Base-by-base conservation (phyloP, 2,888 invertebrate genomes). In the Megalurothrips usitatus region DNA sequence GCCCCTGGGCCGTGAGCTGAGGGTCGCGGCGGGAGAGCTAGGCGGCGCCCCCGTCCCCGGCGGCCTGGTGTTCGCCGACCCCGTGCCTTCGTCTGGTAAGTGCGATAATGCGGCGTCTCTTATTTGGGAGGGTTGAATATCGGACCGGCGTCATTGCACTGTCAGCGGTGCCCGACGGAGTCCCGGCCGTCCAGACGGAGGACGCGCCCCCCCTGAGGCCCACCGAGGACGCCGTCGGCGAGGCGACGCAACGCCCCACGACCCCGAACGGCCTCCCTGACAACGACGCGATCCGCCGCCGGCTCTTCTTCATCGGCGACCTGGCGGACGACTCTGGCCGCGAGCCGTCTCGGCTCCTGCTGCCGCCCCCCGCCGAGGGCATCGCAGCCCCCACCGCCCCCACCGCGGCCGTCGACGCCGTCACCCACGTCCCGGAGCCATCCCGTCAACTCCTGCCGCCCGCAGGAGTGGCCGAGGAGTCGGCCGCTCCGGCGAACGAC, bases 271-370 rank as follows among this genome's bases (percentile, higher is more conserved):
- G 68, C 10, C 68, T 75, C 68, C 68, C 68, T 26, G 68, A 75
- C 68, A 75, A 75, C 26, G 68, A 75, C 68, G 8, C 9, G 0
- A 11, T 75, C 68, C 68, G 68, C 23, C 68, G 68, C 10, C 68
- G 68, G 12, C 68, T 75, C 68, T 75, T 75, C 68, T 75, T 75
- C 68, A 75, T 75, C 68, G 68, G 68, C 26, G 68, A 23, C 68
- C 68, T 26, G 23, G 68, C 23, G 1, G 26, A 23, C 23, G 68
- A 75, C 23, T 12, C 9, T 26, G 68, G 9, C 26, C 68, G 68
- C 23, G 68, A 75, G 26, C 68, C 68, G 10, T 23, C 68, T n/a
- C 23, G 68, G 26, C 11, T 26, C 1, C 68, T 75, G 68, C 68
- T 75, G 68, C 68, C 68, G 23, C 68, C 68, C 23, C 26, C 17